Evolutionary conservation across 1,140 invertebrate genomes (phyloP), one percentile per base, ranked within the genome.

Genomic region (Camponotus floridanus): DNA sequence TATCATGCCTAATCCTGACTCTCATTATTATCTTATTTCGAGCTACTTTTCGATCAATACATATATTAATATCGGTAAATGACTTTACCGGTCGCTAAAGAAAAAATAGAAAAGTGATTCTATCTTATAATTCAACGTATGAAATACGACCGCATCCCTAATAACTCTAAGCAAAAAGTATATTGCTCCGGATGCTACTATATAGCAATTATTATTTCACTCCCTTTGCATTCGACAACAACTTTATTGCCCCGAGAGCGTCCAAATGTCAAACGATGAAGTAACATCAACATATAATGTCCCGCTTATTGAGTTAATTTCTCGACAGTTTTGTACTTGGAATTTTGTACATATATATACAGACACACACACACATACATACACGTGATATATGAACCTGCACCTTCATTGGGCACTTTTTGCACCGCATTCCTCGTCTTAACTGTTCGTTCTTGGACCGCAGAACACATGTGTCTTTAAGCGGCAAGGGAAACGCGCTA

Each of bases 351-450:
- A 67, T 13, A n/a, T 26, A 21, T 13, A 64, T 21, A 61, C 26
- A 9, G 42, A 45, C 9, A 42, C n/a, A 80, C 13, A 80, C 13
- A 21, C 21, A 57, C 39, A 5, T 33, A 26, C 9, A 65, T 21
- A 59, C 36, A 7, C 45, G 26, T 11, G 11, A 51, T 15, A 55
- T 36, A 61, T 21, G 79, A 65, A 8, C 3, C 15, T 76, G 39
- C 31, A 86, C 3, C n/a, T 6, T 61, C 31, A 18, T 61, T 15
- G 61, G 61, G 36, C 36, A 36, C 3, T 36, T 31, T 31, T 42
- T 21, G 73, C 86, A 45, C 33, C 45, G 78, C 36, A 70, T 6
- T 78, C 42, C 42, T 86, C 59, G 55, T 70, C 13, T 6, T 62
- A 73, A 85, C 13, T 26, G 62, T 59, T 64, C 31, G 39, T 42